phyloP scores from a whole-genome alignment of 1,140 invertebrate species.

The Microplitis demolitor region DNA sequence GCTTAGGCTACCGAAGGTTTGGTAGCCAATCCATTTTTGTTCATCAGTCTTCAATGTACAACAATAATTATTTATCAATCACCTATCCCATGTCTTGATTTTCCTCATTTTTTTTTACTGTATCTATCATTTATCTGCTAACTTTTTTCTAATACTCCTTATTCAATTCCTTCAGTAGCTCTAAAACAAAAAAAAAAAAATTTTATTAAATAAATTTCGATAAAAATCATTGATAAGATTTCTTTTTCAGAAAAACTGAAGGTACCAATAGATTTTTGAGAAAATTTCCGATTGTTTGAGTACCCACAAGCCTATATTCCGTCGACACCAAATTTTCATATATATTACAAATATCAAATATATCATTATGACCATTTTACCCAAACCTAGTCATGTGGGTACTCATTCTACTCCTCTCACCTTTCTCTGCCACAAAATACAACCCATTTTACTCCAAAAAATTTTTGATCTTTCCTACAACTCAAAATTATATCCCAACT shows the following conservation, averaged over 20 bases:
- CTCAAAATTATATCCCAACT: no score
- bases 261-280: no score
- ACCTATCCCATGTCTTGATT: slow-evolving; percentile 21
- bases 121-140: neutral
- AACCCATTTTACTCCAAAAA: no score
- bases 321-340: no score
- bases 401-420: no score
- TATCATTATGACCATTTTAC: no score
- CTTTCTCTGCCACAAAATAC: no score
- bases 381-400: no score
- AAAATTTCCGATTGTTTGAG: no score
- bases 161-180: neutral
- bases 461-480: no score
- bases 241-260: neutral
- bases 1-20: neutral
- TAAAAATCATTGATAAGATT: neutral
- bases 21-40: slow-evolving; percentile 12
- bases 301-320: no score
- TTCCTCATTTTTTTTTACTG: slow-evolving; percentile 2
- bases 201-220: neutral
- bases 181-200: neutral
- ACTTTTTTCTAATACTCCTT: neutral
- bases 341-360: no score
- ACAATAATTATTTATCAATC: neutral
- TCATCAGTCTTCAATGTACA: neutral